Evolutionary conservation across 2,888 invertebrate genomes (phyloP), one percentile per base, ranked within the genome.

Genomic region (Melipona bicolor): DNA sequence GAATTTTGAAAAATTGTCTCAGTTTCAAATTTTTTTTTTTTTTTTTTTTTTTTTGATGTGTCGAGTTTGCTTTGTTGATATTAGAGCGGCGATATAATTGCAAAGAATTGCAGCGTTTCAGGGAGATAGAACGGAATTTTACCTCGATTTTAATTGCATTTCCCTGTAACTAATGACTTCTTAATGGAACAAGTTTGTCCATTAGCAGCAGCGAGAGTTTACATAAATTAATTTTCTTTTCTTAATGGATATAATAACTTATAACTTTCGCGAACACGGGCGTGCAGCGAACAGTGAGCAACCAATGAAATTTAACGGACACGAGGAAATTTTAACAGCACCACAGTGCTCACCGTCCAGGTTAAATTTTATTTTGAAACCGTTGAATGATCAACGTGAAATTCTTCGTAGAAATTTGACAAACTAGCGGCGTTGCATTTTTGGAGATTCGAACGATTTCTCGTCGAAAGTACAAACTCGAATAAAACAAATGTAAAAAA

Each of bases 151-250:
- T 27, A 27, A 61, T 61, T 61, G 17, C 61, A 61, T 59, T 27
- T 27, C 27, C 24, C 61, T 61, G 27, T 61, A n/a, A 27, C 24
- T 61, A 61, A 61, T 27, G 24, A 61, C 61, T 61, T 61, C 61
- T 24, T 24, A 27, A 61, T 61, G 24, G 17, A 24, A 24, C 61
- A 61, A 61, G 27, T 61, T 61, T 27, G 3, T 9, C 19, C 61
- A 61, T 61, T 61, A 61, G 61, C 61, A 61, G 24, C n/a, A 59
- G 56, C n/a, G 56, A 59, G 56, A 61, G 61, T 61, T 61, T 9
- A 27, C 24, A 17, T 4, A 24, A 61, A 27, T 61, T 61, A 61
- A 61, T 59, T 27, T 61, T 61, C 61, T 27, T 27, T 61, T 17
- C 61, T 17, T 24, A 61, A 61, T 61, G 24, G 9, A 24, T 24